Conservation (phyloP, 1,140 invertebrate genomes). For the Drosophila seguyi region DNA sequence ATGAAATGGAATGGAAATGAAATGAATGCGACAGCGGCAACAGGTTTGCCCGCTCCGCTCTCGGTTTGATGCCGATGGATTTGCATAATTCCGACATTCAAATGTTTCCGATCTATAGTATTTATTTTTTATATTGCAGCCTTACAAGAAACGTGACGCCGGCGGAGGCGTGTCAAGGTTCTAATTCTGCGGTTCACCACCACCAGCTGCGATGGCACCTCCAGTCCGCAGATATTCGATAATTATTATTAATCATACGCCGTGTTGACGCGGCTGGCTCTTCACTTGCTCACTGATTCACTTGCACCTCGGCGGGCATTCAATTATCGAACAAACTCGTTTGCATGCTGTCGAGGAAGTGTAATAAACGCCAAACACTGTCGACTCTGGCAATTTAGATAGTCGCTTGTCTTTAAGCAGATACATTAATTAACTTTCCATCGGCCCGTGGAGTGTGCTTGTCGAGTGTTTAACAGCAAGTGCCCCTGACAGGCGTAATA, state of each 20-base stretch:
- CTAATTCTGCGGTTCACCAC: conserved; percentile 40
- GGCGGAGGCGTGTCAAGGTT: conserved; percentile 42
- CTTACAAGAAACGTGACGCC: conserved; percentile 50
- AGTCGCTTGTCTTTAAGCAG: conserved; percentile 32
- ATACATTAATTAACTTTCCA: conserved; percentile 48
- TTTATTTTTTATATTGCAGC: conserved; percentile 1
- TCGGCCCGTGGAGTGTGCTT: conserved; percentile 15
- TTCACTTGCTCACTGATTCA: conserved; percentile 30
- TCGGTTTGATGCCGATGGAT: conserved; percentile 43
- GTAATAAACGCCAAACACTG: conserved; percentile 46
- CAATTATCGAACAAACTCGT: conserved; percentile 29
- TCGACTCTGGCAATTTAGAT: conserved; percentile 38
- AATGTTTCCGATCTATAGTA: conserved; percentile 26
- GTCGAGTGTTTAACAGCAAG: conserved; percentile 20
- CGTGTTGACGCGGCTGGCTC: conserved; percentile 38
- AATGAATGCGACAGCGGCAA: conserved; percentile 59
- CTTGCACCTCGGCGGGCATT: conserved; percentile 2
- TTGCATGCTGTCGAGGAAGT: conserved; percentile 41
- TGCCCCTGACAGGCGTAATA: conserved; percentile 31
- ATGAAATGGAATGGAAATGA: conserved; percentile 75
- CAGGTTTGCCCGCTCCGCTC: conserved; percentile 56
- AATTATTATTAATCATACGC: conserved; percentile 58
- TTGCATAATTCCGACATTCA: conserved; percentile 54
- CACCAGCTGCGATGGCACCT: conserved; percentile 22
- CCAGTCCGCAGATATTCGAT: conserved; percentile 17